These are phyloP conservation scores for Notamacropus eugenii DNA, from an alignment of 2,797 vertebrate species.

Conservation along the genomic window DNA sequence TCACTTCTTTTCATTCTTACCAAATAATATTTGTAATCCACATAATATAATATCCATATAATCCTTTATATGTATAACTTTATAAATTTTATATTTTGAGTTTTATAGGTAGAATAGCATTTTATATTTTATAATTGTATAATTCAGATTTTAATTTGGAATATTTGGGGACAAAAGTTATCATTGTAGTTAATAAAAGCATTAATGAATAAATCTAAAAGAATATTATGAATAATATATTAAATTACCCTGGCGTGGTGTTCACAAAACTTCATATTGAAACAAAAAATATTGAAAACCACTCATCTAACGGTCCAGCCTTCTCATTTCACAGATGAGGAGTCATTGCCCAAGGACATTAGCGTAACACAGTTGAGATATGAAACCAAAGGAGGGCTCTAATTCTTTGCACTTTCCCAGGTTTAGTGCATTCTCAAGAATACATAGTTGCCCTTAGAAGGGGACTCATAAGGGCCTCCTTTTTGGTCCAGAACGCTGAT, in stretches of 20 bases:
- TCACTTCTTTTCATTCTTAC: not conserved
- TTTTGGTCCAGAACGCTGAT: not conserved
- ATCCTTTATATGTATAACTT: not conserved
- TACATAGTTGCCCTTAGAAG: not conserved
- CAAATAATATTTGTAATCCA: not conserved
- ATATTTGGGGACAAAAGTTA: not conserved
- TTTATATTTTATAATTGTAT: not conserved
- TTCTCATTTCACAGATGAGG: not conserved
- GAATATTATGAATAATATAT: not conserved
- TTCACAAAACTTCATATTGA: not conserved
- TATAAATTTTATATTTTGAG: not conserved
- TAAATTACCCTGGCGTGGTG: not conserved
- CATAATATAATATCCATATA: not conserved
- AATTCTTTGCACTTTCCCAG: not conserved
- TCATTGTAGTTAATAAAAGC: not conserved
- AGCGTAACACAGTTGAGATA: not conserved
- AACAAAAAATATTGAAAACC: not conserved
- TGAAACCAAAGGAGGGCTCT: not conserved
- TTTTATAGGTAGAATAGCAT: not conserved
- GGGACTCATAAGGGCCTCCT: not conserved
- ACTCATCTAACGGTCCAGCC: not conserved
- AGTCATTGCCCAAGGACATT: not conserved
- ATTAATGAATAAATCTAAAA: not conserved
- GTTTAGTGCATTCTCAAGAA: not conserved
- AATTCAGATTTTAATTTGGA: not conserved